Percentiles rank a stretch among this genome's conserved stretches.
phyloP scores from a whole-genome alignment of 2,113 vertebrate genomes.

The Lophura nycthemera region DNA sequence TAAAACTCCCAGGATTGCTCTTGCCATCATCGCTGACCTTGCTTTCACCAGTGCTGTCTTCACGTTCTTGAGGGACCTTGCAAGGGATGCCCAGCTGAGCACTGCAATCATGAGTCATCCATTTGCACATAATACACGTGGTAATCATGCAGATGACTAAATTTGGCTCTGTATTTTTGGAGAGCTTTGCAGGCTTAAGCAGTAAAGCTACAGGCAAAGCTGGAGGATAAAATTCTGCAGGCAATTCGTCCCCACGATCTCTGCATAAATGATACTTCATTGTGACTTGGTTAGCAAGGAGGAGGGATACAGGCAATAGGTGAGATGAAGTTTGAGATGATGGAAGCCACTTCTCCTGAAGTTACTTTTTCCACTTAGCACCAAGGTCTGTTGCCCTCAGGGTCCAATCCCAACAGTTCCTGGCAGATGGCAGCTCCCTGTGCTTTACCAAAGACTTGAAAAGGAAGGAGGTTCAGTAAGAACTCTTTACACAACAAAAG shows the following conservation, averaged over 20 bases:
- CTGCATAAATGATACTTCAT: background rate
- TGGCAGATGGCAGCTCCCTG: background rate
- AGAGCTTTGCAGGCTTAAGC: background rate
- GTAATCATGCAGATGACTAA: background rate
- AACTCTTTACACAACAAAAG: background rate
- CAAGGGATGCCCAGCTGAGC: background rate
- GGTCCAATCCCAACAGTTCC: background rate
- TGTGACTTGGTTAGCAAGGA: background rate
- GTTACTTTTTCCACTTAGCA: background rate
- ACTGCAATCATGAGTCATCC: background rate
- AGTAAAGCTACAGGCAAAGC: background rate
- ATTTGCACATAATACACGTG: rapidly evolving
- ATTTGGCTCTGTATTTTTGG: background rate
- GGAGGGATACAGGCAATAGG: background rate
- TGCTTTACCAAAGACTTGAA: background rate
- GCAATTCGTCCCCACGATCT: background rate
- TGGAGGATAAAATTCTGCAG: background rate
- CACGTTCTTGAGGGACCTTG: background rate
- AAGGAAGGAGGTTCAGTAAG: background rate
- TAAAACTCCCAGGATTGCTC: background rate
- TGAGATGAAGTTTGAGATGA: background rate
- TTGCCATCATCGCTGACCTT: background rate
- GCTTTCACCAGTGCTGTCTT: rapidly evolving
- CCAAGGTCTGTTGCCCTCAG: background rate
- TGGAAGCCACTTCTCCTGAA: background rate